Evolutionary conservation across 2,797 vertebrate species (phyloP), one percentile per base, ranked within the genome.

Genomic region (Ptychadena robeensis): DNA sequence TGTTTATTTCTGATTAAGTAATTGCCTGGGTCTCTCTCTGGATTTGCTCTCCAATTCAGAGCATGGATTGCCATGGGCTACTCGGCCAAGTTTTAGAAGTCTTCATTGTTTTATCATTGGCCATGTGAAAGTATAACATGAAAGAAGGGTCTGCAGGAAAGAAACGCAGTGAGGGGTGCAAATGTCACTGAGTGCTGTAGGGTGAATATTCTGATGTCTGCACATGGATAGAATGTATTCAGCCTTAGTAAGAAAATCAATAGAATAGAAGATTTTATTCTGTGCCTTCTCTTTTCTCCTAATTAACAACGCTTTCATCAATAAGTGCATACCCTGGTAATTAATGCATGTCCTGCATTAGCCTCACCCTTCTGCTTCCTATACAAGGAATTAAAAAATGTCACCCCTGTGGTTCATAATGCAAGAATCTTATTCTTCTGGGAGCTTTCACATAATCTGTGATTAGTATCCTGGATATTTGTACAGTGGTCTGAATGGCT

Each of bases 191-290:
- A 32, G 31, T 27, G 59, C 71, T 48, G 25, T 34, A 40, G 37
- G 66, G 35, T 34, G 64, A 69, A 82, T 15, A 10, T 34, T 70
- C n/a, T 69, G 15, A 64, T 71, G 57, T 57, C 57, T 77, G 34
- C 38, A 71, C 38, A 30, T 61, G 69, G 25, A 75, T 53, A 34
- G 76, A 77, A 65, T 79, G 66, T 83, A 73, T 67, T 53, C 67
- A 72, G 4, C 59, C 59, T 35, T 78, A 30, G 3, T 38, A 57
- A 31, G 25, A 73, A 82, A 82, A 82, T 70, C 66, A 75, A 75
- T 75, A 28, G 28, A 32, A 18, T n/a, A 57, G 44, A 37, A 37
- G 28, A 53, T 70, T 48, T 31, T 8, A 34, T 66, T 32, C 6
- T 66, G 38, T 53, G 37, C 8, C 10, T 32, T 34, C 59, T 32